Base-by-base conservation (phyloP, 2,888 invertebrate genomes). In the Polydrusus pterygomalis region DNA sequence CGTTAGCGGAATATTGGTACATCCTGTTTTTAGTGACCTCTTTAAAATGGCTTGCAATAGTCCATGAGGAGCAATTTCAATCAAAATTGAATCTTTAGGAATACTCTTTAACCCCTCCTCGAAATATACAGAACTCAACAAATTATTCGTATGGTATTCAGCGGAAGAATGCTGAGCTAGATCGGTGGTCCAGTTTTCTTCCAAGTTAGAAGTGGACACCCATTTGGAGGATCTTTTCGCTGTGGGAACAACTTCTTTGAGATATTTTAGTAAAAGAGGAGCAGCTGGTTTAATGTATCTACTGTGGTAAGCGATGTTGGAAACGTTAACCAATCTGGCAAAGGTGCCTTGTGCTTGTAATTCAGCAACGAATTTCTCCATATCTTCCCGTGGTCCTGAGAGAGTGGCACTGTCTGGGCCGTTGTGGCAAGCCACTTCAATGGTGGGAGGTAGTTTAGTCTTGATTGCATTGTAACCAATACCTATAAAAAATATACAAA, bases 31-130 rank as follows among this genome's bases (percentile, higher is more conserved):
- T 54, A 97, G 87, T 0, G 96, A 94, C 51, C 96, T 90, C 78
- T 94, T 93, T 8, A 97, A 89, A 82, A 97, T 96, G 0, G 96
- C 94, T 85, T 97, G 97, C 40, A 97, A 90, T 0, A 97, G 89
- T 8, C 96, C 94, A 82, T 97, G 97, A 0, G 97, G 97, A 0
- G 97, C 97, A 70, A 97, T 92, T 87, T 97, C 97, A 78, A 97
- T 93, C 6, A 93, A 91, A 73, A 97, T 90, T 0, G 97, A 96
- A 84, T 96, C 93, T 63, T 91, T 90, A 0, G 96, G 96, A 80
- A 97, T 93, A 81, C 94, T 90, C 17, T 90, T 90, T 8, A 95
- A 89, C 0, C 95, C 94, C 87, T 97, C 97, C 84, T 96, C 95
- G 86, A 96, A 96, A 17, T 93, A 88, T 0, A 95, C 94, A 17